Evolutionary conservation across 2,797 vertebrate species (phyloP).

Genomic region (Paratrypauchen microcephalus): DNA sequence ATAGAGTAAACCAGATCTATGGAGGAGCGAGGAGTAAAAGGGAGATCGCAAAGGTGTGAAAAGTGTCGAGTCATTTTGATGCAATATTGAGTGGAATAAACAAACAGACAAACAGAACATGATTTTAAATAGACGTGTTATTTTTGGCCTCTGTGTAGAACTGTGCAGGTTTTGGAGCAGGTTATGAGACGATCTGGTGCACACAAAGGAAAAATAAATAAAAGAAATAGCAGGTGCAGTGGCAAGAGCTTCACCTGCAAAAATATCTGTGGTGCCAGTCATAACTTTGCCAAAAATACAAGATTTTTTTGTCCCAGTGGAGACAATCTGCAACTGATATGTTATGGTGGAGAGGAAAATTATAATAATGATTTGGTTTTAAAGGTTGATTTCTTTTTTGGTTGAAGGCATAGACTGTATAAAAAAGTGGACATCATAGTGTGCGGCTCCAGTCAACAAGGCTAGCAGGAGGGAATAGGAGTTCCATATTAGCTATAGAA

Average conservation of each 20-base stretch:
- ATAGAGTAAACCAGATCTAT: conserved; percentile 7
- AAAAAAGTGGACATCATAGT: too few relatives aligned
- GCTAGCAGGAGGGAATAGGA: too few relatives aligned
- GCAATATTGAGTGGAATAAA: conserved; percentile 18
- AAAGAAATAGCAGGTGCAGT: not conserved
- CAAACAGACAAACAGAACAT: conserved; percentile 6
- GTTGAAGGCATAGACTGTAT: too few relatives aligned
- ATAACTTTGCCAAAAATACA: not conserved
- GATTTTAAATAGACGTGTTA: conserved; percentile 44
- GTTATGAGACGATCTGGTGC: conserved; percentile 48
- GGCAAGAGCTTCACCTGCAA: not conserved
- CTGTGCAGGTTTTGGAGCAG: conserved; percentile 34
- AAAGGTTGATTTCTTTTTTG: too few relatives aligned
- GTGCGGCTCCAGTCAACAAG: too few relatives aligned
- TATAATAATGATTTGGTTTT: too few relatives aligned
- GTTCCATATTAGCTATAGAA: too few relatives aligned
- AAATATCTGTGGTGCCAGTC: not conserved
- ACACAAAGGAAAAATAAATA: conserved; percentile 6
- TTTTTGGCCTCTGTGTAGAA: conserved; percentile 46
- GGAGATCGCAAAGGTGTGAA: conserved; percentile 18
- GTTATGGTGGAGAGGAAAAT: too few relatives aligned
- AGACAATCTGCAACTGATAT: not conserved
- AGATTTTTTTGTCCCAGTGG: not conserved
- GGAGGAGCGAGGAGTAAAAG: not conserved
- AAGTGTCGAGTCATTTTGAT: conserved; percentile 21